A percentile compares a stretch with the other conserved stretches of the same genome.
Conservation (phyloP, 2,113 vertebrate genomes). For the Gallinago jamesoni region DNA sequence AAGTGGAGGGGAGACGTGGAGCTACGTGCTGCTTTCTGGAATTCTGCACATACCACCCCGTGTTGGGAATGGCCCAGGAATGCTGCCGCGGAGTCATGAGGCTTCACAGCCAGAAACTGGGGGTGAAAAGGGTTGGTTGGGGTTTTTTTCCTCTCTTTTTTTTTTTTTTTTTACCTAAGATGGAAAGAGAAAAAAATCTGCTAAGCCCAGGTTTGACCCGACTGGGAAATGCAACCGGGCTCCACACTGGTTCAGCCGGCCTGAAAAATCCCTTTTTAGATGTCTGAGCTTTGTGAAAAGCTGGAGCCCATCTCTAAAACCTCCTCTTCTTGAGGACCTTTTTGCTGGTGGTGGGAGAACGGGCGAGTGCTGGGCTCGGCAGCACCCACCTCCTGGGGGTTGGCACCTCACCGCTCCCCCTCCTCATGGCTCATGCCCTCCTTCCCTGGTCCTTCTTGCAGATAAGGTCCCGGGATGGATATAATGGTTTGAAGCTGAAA, state of each 20-base stretch:
- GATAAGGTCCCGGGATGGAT: not conserved
- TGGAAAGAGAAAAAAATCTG: not conserved
- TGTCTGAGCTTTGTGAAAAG: not conserved
- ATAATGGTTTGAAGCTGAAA: not conserved
- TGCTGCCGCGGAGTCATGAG: not conserved
- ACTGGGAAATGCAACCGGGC: not conserved
- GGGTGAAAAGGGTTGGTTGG: not conserved
- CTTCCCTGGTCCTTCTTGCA: not conserved
- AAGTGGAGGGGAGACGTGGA: not conserved
- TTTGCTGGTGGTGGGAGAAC: rapidly evolving
- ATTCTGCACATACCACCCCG: not conserved
- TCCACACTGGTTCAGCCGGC: not conserved
- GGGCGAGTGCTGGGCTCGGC: rapidly evolving
- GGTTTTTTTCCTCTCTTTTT: too few relatives aligned
- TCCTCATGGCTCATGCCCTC: not conserved
- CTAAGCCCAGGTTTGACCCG: not conserved
- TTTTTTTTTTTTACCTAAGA: not conserved
- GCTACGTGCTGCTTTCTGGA: not conserved
- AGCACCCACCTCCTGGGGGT: rapidly evolving
- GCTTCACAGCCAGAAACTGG: not conserved
- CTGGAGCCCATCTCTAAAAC: not conserved
- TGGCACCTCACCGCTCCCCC: rapidly evolving
- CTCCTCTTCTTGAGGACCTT: not conserved
- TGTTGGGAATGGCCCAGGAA: not conserved
- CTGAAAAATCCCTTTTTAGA: not conserved